phyloP scores from a whole-genome alignment of 2,113 vertebrate genomes.

The Salvelinus namaycush region DNA sequence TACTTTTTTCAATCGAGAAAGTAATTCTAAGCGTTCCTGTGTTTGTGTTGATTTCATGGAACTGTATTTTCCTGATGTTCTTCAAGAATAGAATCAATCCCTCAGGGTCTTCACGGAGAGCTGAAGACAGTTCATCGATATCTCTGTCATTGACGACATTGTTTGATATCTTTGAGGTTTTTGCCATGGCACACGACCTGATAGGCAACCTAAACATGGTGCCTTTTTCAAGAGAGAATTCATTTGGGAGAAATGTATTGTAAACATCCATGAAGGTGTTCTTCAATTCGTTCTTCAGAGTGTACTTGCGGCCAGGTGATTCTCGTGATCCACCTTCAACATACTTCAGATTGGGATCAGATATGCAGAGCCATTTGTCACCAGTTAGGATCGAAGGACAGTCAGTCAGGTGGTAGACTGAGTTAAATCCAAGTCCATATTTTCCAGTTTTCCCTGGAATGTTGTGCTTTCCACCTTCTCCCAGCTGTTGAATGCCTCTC shows the following conservation, averaged over 20 bases:
- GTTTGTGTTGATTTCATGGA: conserved; percentile 67
- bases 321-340: conserved; percentile 56
- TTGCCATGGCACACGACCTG: conserved; percentile 63
- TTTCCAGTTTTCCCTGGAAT: conserved; percentile 77
- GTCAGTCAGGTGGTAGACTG: conserved; percentile 84
- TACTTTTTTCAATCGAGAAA: conserved; percentile 62
- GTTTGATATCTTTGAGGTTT: conserved; percentile 68
- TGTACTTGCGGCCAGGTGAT: conserved; percentile 72
- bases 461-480: conserved; percentile 76
- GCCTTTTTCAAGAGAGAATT: conserved; percentile 72
- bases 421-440: conserved; percentile 84
- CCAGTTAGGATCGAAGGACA: conserved; percentile 82
- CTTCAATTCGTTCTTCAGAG: conserved; percentile 68
- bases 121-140: conserved; percentile 53
- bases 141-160: conserved; percentile 57
- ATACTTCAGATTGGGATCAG: conserved; percentile 76
- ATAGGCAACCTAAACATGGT: conserved; percentile 83
- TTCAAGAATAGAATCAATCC: conserved; percentile 80
- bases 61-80: conserved; percentile 71
- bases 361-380: conserved; percentile 77
- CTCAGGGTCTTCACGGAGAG: conserved; percentile 70
- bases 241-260: conserved; percentile 76
- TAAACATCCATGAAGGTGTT: conserved; percentile 76
- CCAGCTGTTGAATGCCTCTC: conserved; percentile 79
- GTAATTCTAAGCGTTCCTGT: conserved; percentile 30